Evolutionary conservation across 2,113 vertebrate genomes (phyloP).

Genomic region (Macroglossus sobrinus): DNA sequence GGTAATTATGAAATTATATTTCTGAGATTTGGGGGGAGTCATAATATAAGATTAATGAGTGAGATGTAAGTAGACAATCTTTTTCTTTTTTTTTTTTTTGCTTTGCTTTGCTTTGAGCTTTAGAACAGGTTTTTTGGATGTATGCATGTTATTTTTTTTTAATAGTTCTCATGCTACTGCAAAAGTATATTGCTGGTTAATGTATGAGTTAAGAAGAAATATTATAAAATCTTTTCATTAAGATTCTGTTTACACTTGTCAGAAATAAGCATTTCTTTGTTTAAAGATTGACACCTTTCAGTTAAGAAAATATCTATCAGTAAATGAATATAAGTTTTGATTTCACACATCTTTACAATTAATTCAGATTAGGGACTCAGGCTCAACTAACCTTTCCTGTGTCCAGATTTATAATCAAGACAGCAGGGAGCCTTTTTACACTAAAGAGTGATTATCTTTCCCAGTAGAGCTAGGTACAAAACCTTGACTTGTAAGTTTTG

Average conservation of each 20-base stretch:
- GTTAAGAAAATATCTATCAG: slow-evolving; percentile 54
- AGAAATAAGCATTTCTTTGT: slow-evolving; percentile 66
- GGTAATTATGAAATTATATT: slow-evolving; percentile 69
- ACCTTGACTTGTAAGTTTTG: slow-evolving; percentile 54
- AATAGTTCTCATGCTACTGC: slow-evolving; percentile 44
- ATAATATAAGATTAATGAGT: slow-evolving; percentile 57
- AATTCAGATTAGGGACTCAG: slow-evolving; percentile 61
- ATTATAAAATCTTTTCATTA: slow-evolving; percentile 63
- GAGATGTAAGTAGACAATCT: slow-evolving; percentile 69
- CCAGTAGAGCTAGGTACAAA: slow-evolving; percentile 59
- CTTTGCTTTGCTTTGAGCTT: slow-evolving; percentile 53
- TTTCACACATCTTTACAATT: slow-evolving; percentile 61
- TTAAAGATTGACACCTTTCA: slow-evolving; percentile 60
- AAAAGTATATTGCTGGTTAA: slow-evolving; percentile 57
- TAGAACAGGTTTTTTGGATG: slow-evolving; percentile 53
- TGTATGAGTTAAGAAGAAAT: slow-evolving; percentile 59
- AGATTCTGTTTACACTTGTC: slow-evolving; percentile 67
- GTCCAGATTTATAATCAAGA: slow-evolving; percentile 65
- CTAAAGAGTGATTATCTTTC: slow-evolving; percentile 68
- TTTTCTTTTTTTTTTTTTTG: slow-evolving; percentile 34
- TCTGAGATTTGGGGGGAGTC: slow-evolving; percentile 61
- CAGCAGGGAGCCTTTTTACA: slow-evolving; percentile 64
- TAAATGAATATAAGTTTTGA: slow-evolving; percentile 65
- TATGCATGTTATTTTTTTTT: slow-evolving; percentile 71
- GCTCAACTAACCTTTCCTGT: slow-evolving; percentile 59